Evolutionary conservation across 2,797 vertebrate species (phyloP).

Genomic region (Xerus rutilus): DNA sequence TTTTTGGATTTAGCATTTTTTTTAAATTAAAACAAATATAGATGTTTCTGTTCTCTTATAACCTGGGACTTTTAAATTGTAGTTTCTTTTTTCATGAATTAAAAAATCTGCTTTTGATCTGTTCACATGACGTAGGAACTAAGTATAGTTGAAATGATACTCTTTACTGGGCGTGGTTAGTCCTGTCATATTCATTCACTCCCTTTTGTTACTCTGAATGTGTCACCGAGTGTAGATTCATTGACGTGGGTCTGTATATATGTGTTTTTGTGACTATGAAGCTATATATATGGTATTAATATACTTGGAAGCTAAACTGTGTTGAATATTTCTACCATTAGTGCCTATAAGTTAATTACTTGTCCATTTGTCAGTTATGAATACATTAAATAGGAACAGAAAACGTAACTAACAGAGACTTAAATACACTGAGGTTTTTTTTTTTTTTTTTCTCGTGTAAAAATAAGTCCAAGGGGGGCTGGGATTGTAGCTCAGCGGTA

Average conservation of each 20-base stretch:
- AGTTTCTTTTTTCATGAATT: slow-evolving; percentile 26
- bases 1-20: neutral
- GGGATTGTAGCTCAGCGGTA: too few relatives aligned
- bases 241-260: neutral
- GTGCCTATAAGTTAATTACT: neutral
- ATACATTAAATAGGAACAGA: neutral
- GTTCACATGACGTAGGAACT: neutral
- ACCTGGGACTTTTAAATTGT: neutral
- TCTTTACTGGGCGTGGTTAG: neutral
- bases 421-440: neutral
- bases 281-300: neutral
- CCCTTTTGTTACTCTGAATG: neutral
- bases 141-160: neutral
- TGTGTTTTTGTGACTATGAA: neutral
- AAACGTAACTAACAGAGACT: neutral
- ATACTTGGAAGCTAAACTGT: neutral
- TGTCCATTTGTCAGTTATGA: neutral
- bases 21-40: slow-evolving; percentile 30
- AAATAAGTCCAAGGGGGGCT: slow-evolving; percentile 3
- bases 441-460: slow-evolving; percentile 33
- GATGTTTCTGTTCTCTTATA: neutral
- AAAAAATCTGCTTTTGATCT: neutral
- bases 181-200: neutral
- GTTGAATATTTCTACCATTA: neutral
- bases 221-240: neutral